These are phyloP conservation scores for Triplophysa siluroides DNA, from an alignment of 2,113 vertebrate genomes.

Conservation along the genomic window DNA sequence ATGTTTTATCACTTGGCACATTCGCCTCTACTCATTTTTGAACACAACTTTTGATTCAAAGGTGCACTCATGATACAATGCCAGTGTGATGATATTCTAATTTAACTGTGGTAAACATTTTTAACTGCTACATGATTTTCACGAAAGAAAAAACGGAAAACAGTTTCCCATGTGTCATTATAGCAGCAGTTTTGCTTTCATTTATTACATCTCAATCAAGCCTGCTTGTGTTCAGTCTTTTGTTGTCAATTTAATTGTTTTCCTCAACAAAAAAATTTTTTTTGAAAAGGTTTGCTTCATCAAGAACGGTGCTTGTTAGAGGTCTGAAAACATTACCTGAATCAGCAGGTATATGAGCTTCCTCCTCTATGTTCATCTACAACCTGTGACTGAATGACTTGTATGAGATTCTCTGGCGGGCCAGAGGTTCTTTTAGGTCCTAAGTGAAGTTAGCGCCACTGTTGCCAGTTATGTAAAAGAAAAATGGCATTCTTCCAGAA, in stretches of 20 bases:
- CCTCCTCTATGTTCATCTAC: slow-evolving; percentile 36
- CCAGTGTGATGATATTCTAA: slow-evolving; percentile 21
- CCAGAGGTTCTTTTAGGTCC: slow-evolving; percentile 64
- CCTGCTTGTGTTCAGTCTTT: neutral
- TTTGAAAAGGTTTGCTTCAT: slow-evolving; percentile 5
- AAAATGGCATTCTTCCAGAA: slow-evolving; percentile 30
- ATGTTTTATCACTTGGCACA: slow-evolving; percentile 54
- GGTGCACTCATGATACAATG: neutral
- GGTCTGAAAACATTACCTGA: neutral
- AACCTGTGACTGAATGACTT: slow-evolving; percentile 40
- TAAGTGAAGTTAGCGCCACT: slow-evolving; percentile 46
- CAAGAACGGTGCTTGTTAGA: slow-evolving; percentile 1
- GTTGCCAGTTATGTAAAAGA: slow-evolving; percentile 33
- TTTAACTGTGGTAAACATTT: slow-evolving; percentile 5
- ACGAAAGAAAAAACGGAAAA: neutral
- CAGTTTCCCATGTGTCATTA: neutral
- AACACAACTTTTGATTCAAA: slow-evolving; percentile 9
- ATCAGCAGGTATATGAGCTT: neutral
- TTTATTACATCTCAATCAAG: neutral
- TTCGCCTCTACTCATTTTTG: neutral
- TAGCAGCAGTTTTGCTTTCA: neutral
- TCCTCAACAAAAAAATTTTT: neutral
- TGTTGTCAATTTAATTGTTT: neutral
- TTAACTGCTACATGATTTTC: slow-evolving; percentile 6
- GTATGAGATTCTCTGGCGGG: slow-evolving; percentile 71